Conservation (phyloP, 2,797 vertebrate genomes). For the Neopelma chrysocephalum region DNA sequence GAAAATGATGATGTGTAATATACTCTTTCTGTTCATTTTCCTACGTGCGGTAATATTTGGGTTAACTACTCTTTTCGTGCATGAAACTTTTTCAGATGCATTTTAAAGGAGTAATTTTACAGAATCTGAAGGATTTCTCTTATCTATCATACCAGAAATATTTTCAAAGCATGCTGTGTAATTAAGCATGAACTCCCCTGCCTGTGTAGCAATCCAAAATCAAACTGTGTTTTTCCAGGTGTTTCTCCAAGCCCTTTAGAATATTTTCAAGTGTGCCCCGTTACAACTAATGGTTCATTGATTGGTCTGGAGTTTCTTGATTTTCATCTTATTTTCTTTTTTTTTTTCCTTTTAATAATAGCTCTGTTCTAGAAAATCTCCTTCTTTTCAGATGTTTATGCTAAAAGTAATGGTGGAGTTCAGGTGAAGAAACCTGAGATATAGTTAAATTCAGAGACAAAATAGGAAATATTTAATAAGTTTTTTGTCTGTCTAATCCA, state of each 20-base stretch:
- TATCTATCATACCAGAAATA: constrained; percentile 9
- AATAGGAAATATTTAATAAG: neutral
- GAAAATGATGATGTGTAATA: neutral
- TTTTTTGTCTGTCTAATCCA: neutral
- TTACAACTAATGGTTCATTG: neutral
- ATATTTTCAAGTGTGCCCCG: neutral
- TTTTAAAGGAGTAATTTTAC: neutral
- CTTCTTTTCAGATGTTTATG: neutral
- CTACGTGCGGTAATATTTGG: neutral
- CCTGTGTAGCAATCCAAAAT: constrained; percentile 32
- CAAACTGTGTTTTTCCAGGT: constrained; percentile 17
- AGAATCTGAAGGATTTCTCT: neutral
- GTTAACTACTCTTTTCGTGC: neutral
- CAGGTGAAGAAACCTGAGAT: neutral
- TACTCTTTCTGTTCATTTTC: neutral
- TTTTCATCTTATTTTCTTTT: neutral
- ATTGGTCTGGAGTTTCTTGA: neutral
- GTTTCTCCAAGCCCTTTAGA: constrained; percentile 4
- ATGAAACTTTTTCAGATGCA: neutral
- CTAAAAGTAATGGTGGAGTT: neutral
- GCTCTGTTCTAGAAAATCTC: neutral
- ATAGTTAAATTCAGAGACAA: neutral
- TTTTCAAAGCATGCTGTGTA: constrained; percentile 5
- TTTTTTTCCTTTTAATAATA: neutral
- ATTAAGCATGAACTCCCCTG: constrained; percentile 6